Evolutionary conservation across 2,113 vertebrate genomes (phyloP), one percentile per base, ranked within the genome.

Genomic region (Megaleporinus macrocephalus): DNA sequence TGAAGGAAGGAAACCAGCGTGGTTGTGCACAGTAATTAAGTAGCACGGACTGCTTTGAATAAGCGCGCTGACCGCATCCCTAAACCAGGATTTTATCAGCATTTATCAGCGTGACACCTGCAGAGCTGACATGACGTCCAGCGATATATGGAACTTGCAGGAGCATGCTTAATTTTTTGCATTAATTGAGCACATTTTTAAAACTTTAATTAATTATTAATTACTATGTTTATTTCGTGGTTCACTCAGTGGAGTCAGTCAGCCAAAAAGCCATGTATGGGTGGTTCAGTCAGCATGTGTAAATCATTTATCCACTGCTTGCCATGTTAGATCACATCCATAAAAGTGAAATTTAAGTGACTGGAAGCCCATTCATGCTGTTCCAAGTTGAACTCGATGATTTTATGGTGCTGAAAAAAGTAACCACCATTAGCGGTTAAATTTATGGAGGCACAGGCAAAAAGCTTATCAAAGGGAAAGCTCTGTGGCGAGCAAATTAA

Each of bases 371-470:
- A 73, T n/a, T 26, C 20, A 11, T 72, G 78, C 49, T 20, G 49
- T 26, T 73, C 68, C 26, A 2, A n/a, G 27, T 24, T 16, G 27
- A 61, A 49, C 49, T 20, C 10, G 22, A 72, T 24, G 27, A 62
- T 76, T 77, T 83, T 53, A 77, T 36, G 69, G 66, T 27, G 11
- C 53, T 66, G 59, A 68, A 57, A 76, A 59, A 65, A 16, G 22
- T 11, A 22, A 22, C 13, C 51, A n/a, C n/a, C 33, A 27, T 44
- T 62, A 53, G 59, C 0, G 12, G 12, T 20, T 33, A 53, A 73
- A 36, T 65, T n/a, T 12, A 49, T 16, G 7, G 3, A 47, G 57
- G 33, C 61, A 47, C 29, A 55, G 55, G 66, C 22, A 66, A 71
- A 63, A 49, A 72, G 24, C 51, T 36, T 26, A 71, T 63, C 1